Base-by-base conservation (phyloP, 2,888 invertebrate genomes). In the Noctuana brunneofusca region DNA sequence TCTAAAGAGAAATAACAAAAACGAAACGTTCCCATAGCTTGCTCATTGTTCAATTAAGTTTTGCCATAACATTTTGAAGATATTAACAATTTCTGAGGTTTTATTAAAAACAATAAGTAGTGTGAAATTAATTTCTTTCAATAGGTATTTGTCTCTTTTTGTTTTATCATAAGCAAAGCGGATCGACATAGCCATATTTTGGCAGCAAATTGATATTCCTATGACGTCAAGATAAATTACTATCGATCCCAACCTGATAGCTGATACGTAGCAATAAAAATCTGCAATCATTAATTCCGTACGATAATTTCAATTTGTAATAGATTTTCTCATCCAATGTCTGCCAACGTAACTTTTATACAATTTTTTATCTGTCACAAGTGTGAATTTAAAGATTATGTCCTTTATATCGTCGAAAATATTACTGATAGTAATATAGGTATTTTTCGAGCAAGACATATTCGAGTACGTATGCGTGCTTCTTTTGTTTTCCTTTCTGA, bases 221-320 rank as follows among this genome's bases (percentile, higher is more conserved):
- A 52, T 70, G 70, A 69, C 70, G 69, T 69, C 69, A 71, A 69
- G 65, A 69, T 70, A 69, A 67, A 67, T 65, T 57, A 63, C 64
- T 65, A 68, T 75, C 69, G 69, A 72, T 73, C 66, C 66, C 14
- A 62, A 59, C 50, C 38, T 52, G 65, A 65, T 64, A 63, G 63
- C 56, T 66, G 72, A 75, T 20, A 73, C 56, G 57, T 16, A 53
- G 58, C 64, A 69, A 69, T 70, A 69, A 67, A 71, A 71, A 71
- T 69, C 66, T 69, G 69, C 64, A 67, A 68, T 63, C 64, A 63
- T 62, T 69, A 58, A 55, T 49, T 64, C 56, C 32, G 67, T 60
- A 53, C 14, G 65, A 65, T 65, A 65, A 59, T 41, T 56, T 18
- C 64, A 65, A 59, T 41, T 56, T 18, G 46, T 35, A 41, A 18